Evolutionary conservation across 2,113 vertebrate genomes (phyloP), one percentile per base, ranked within the genome.

Genomic region (Cyanistes caeruleus): DNA sequence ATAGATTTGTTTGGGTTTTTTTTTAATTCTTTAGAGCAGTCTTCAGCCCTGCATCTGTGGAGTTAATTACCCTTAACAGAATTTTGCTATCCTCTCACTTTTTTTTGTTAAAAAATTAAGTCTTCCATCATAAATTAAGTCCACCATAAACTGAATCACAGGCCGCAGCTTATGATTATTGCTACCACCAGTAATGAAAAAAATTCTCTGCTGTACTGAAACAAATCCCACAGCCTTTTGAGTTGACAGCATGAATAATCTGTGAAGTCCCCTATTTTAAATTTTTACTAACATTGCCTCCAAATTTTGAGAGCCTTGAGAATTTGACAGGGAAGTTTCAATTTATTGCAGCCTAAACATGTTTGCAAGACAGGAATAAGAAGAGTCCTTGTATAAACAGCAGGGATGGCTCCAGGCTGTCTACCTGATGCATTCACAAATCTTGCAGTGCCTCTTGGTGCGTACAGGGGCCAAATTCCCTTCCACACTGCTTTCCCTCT

Each of bases 221-320:
- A 88, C 55, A 93, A 88, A 86, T 88, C 56, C 28, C 10, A 63
- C 20, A 79, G 64, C 60, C 69, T 93, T 95, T 92, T 84, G 87
- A 87, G n/a, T 31, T 92, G 55, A 64, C 59, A 75, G 41, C 22
- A 46, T 82, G 80, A 82, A 75, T 72, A 75, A 94, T 64, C 65
- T 69, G 53, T 14, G 27, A 56, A 81, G 69, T 44, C 22, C 17
- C 15, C 37, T 55, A 9, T 78, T 96, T 93, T n/a, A 70, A 86
- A 37, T 69, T 52, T 94, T 86, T 56, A 22, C 48, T 65, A 52
- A 74, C 20, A 13, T 62, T 68, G 12, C 31, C 31, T 63, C 35
- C 28, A 25, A 22, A 9, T 93, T 95, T 84, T 74, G 80, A 93
- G 28, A 89, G 16, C 73, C 58, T 79, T 78, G 76, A 68, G 56